A percentile compares a stretch with the other conserved stretches of the same genome.
Evolutionary conservation across 2,888 invertebrate genomes (phyloP).

Genomic region (Prosopocoilus inquinatus): DNA sequence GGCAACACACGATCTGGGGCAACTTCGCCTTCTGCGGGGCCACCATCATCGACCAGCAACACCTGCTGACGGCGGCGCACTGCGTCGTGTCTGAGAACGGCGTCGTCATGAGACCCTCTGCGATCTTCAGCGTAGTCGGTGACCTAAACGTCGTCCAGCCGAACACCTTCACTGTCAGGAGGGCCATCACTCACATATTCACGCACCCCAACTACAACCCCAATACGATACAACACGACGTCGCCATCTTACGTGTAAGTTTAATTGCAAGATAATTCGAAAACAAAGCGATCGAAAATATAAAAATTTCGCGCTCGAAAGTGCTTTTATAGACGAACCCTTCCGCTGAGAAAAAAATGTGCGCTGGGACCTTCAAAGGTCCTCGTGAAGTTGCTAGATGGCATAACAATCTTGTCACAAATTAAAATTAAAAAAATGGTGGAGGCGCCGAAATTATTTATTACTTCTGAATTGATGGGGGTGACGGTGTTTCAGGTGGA

Average conservation of each 20-base stretch:
- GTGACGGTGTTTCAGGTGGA: slow-evolving; percentile 10
- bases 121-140: slow-evolving; percentile 14
- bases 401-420: background rate
- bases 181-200: slow-evolving; percentile 10
- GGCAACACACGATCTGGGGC: slow-evolving; percentile 2
- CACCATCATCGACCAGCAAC: slow-evolving; percentile 12
- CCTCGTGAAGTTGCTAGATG: background rate
- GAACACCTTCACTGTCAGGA: slow-evolving; percentile 3
- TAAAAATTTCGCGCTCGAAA: too few relatives aligned
- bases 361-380: background rate
- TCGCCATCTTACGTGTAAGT: slow-evolving; percentile 15
- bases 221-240: slow-evolving; percentile 11
- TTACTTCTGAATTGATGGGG: background rate
- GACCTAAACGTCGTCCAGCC: slow-evolving; percentile 9
- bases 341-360: too few relatives aligned
- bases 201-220: slow-evolving; percentile 14
- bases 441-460: too few relatives aligned
- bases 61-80: slow-evolving; percentile 20
- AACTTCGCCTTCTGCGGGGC: slow-evolving; percentile 17
- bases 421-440: background rate
- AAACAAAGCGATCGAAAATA: too few relatives aligned
- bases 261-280: background rate
- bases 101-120: background rate
- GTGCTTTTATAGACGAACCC: too few relatives aligned
- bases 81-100: slow-evolving; percentile 11